Evolutionary conservation across 2,797 vertebrate species (phyloP).

Genomic region (Syngnathus rostellatus): DNA sequence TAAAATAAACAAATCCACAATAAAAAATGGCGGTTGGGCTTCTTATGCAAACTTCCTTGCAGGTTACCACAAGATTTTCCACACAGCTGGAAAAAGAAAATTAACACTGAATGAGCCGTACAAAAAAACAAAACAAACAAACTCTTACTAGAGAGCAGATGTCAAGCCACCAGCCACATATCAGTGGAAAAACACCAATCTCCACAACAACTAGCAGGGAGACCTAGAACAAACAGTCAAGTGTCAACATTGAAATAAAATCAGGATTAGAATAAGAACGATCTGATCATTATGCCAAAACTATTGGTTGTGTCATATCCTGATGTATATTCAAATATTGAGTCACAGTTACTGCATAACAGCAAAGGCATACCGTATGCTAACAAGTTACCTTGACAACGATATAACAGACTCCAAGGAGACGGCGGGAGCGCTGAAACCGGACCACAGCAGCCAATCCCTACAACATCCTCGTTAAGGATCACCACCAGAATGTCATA

Average conservation of each 20-base stretch:
- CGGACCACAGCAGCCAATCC: slow-evolving; percentile 91
- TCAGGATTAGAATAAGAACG: not conserved
- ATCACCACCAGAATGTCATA: slow-evolving; percentile 35
- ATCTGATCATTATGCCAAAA: not conserved
- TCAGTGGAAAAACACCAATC: slow-evolving; percentile 96
- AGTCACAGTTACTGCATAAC: not conserved
- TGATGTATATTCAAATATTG: not conserved
- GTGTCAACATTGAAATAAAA: not conserved
- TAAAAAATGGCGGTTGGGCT: not conserved
- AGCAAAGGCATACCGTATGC: not conserved
- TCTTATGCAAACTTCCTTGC: not conserved
- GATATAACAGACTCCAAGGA: slow-evolving; percentile 97
- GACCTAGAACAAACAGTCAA: slow-evolving; percentile 66
- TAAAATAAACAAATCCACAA: not conserved
- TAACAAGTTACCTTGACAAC: slow-evolving; percentile 88
- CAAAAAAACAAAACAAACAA: not conserved
- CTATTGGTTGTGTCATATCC: not conserved
- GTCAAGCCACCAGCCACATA: slow-evolving; percentile 99
- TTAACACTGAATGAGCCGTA: not conserved
- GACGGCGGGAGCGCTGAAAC: slow-evolving; percentile 91
- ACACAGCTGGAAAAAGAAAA: not conserved
- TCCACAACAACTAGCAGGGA: slow-evolving; percentile 96
- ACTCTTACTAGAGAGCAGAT: slow-evolving; percentile 92
- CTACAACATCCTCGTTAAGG: slow-evolving; percentile 74
- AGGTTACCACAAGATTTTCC: not conserved